phyloP scores from a whole-genome alignment of 2,888 invertebrate species.

The Dastarcus helophoroides region DNA sequence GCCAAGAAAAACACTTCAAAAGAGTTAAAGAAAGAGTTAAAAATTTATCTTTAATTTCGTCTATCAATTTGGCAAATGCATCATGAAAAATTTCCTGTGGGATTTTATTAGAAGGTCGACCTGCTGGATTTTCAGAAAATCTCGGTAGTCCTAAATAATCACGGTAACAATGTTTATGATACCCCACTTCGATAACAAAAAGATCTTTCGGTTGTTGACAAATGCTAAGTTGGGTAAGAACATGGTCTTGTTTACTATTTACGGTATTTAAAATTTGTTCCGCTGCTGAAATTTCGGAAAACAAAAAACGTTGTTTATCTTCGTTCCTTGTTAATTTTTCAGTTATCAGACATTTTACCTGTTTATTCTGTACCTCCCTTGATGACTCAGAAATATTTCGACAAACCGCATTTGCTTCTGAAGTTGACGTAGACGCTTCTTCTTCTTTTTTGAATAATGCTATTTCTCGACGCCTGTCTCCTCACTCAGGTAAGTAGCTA shows the following conservation, averaged over 20 bases:
- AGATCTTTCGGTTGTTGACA: conserved; percentile 20
- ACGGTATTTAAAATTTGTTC: conserved; percentile 14
- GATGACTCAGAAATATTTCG: conserved; percentile 12
- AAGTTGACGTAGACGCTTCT: conserved; percentile 5
- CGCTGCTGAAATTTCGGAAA: conserved; percentile 18
- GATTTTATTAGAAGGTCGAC: conserved; percentile 15
- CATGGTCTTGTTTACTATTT: conserved; percentile 16
- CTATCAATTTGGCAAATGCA: conserved; percentile 17
- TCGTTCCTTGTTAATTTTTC: conserved; percentile 14
- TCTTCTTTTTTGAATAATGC: conserved; percentile 12
- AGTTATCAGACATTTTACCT: conserved; percentile 15
- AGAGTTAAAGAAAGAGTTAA: conserved; percentile 12
- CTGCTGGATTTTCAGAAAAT: conserved; percentile 12
- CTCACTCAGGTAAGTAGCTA: conserved; percentile 12
- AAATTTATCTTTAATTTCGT: conserved; percentile 17
- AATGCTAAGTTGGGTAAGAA: conserved; percentile 18
- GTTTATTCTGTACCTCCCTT: conserved; percentile 12
- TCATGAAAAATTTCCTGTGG: conserved; percentile 14
- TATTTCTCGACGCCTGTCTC: conserved; percentile 13
- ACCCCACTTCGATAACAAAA: conserved; percentile 22
- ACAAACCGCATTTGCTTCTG: conserved; percentile 8
- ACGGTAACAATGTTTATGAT: conserved; percentile 18
- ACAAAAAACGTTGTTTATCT: conserved; percentile 15
- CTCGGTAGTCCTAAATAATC: conserved; percentile 17
- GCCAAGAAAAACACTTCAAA: conserved; percentile 15